phyloP scores from a whole-genome alignment of 2,888 invertebrate genomes.

The Rotaria sp. region DNA sequence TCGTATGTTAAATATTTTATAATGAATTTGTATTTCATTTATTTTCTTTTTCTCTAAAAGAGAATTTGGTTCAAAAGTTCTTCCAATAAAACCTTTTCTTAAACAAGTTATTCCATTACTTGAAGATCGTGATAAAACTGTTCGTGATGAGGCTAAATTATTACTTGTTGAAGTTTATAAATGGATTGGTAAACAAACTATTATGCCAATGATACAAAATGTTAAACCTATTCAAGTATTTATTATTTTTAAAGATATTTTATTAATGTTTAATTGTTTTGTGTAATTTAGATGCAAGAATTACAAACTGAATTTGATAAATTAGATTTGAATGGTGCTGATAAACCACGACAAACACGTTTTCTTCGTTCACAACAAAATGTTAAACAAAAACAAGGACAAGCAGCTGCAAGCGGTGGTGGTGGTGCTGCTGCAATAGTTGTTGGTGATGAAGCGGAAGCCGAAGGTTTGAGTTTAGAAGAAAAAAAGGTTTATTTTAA shows the following conservation, averaged over 20 bases:
- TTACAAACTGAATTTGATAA: conserved; percentile 79
- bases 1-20: conserved; percentile 53
- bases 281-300: conserved; percentile 65
- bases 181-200: conserved; percentile 66
- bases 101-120: conserved; percentile 74
- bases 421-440: conserved; percentile 41
- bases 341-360: conserved; percentile 66
- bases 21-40: background rate
- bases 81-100: conserved; percentile 65
- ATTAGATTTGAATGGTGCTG: conserved; percentile 54
- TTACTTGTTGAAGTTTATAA: conserved; percentile 85
- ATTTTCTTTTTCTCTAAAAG: conserved; percentile 49
- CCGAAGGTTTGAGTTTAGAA: conserved; percentile 57
- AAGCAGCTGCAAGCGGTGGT: conserved; percentile 38
- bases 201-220: conserved; percentile 46
- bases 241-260: no score
- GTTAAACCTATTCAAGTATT: conserved; percentile 75
- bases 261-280: background rate
- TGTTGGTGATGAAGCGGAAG: conserved; percentile 53
- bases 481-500: conserved; percentile 28
- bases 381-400: conserved; percentile 56
- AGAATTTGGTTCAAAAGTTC: conserved; percentile 84
- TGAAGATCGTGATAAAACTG: conserved; percentile 79
- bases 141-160: conserved; percentile 82
- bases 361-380: conserved; percentile 76